phyloP scores from a whole-genome alignment of 2,888 invertebrate genomes.

The Lochmaea capreae region DNA sequence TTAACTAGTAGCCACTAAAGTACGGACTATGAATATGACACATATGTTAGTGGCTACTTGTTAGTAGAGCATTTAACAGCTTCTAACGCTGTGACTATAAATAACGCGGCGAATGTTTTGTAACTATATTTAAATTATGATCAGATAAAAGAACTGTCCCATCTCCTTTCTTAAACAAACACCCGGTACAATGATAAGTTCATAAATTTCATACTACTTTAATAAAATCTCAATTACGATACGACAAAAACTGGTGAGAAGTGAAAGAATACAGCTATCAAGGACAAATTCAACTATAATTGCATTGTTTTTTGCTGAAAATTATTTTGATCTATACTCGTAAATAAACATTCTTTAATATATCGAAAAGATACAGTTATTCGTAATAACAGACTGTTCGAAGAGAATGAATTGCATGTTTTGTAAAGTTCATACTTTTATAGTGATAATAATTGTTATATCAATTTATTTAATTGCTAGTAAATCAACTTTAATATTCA shows the following conservation, averaged over 20 bases:
- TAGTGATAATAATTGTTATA: background rate
- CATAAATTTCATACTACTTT: background rate
- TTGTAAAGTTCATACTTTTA: background rate
- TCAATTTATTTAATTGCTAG: background rate
- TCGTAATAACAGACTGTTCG: background rate
- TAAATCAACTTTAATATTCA: background rate
- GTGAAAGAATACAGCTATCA: background rate
- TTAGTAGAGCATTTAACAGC: no score
- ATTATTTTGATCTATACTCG: background rate
- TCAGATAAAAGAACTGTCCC: no score
- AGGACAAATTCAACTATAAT: conserved; percentile 4
- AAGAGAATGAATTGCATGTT: background rate
- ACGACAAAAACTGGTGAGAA: background rate
- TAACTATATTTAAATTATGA: no score
- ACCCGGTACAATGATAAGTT: background rate
- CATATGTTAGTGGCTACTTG: no score
- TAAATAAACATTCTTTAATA: conserved; percentile 3
- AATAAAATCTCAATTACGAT: background rate
- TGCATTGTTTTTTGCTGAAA: background rate
- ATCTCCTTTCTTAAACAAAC: no score
- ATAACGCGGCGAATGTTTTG: no score
- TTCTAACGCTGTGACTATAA: no score
- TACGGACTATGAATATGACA: no score
- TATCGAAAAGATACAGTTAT: conserved; percentile 3
- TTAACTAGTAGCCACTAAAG: no score